Percentiles rank a stretch among this genome's conserved stretches.
These are phyloP conservation scores for Poliocrania exsul DNA, from an alignment of 2,797 vertebrate species.

Conservation along the genomic window DNA sequence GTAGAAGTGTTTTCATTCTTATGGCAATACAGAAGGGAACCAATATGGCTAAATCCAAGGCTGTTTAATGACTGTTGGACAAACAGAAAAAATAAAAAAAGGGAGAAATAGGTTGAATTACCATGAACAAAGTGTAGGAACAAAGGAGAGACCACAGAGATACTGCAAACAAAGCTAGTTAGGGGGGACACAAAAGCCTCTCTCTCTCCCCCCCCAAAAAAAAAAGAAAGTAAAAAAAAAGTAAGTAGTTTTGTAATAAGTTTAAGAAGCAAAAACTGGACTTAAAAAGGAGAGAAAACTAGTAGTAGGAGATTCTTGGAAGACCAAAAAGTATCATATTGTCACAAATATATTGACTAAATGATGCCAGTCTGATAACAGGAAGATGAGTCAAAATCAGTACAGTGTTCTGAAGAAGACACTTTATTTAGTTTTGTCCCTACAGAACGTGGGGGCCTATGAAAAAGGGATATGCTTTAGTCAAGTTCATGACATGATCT, in stretches of 20 bases:
- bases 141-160: not conserved
- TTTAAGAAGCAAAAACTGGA: not conserved
- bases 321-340: not conserved
- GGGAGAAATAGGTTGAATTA: not conserved
- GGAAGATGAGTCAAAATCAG: not conserved
- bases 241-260: not conserved
- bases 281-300: not conserved
- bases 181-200: not conserved
- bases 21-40: not conserved
- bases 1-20: not conserved
- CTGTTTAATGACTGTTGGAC: not conserved
- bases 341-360: not conserved
- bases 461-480: not conserved
- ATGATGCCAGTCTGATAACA: not conserved
- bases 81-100: not conserved
- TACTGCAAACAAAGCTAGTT: not conserved
- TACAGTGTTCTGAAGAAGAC: not conserved
- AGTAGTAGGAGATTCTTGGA: not conserved
- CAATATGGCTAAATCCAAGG: not conserved
- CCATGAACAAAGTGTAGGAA: not conserved
- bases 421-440: not conserved
- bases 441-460: accelerated
- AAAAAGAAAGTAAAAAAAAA: no score
- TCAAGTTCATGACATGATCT: not conserved
- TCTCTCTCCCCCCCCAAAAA: not conserved